Conservation (phyloP, 2,888 invertebrate genomes). For the Drosophila multiciliata region DNA sequence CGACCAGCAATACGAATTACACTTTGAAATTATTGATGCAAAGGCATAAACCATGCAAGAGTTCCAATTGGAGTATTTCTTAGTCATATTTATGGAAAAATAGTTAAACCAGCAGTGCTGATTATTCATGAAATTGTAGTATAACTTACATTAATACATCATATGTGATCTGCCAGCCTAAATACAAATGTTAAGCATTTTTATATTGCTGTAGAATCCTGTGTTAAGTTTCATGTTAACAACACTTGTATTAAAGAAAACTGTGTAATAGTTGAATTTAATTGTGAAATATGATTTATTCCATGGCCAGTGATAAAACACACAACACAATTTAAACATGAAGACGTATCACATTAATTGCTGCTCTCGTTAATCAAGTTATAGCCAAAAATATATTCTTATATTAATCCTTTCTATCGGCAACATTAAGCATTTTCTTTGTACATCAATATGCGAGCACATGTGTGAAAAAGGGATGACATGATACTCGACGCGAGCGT, state of each 20-base stretch:
- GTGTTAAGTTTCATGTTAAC: conserved; percentile 30
- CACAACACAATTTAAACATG: neutral
- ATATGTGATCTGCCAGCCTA: conserved; percentile 19
- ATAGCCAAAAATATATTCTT: too few species aligned
- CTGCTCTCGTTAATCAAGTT: too few species aligned
- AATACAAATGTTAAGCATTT: conserved; percentile 27
- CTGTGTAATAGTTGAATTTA: conserved; percentile 1
- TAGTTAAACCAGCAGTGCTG: conserved; percentile 28
- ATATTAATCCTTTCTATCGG: too few species aligned
- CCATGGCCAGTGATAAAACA: neutral
- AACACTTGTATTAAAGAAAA: conserved; percentile 22
- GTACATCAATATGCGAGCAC: too few species aligned
- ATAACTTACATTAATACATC: conserved; percentile 14
- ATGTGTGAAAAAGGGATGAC: too few species aligned
- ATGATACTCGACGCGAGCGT: too few species aligned
- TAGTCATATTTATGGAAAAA: conserved; percentile 25
- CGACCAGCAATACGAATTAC: conserved; percentile 93
- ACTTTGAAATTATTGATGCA: conserved; percentile 85
- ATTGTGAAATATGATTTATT: neutral
- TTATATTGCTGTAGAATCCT: conserved; percentile 15
- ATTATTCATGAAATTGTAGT: conserved; percentile 11
- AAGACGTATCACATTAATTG: neutral
- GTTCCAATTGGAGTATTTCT: conserved; percentile 10
- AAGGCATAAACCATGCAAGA: conserved; percentile 34
- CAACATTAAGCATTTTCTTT: too few species aligned